phyloP scores from a whole-genome alignment of 2,888 invertebrate species.

The Eilema depressum region DNA sequence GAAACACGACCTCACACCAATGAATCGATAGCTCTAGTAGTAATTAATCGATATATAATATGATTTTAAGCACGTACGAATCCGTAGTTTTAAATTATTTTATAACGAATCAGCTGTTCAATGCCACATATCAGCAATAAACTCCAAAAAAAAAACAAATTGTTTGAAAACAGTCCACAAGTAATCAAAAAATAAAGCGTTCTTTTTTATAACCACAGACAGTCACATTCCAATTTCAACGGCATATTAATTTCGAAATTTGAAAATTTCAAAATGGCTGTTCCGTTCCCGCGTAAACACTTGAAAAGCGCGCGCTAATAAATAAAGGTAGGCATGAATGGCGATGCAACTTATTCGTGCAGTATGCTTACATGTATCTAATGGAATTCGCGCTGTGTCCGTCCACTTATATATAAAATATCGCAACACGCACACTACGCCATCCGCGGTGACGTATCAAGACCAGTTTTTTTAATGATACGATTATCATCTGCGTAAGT shows the following conservation, averaged over 20 bases:
- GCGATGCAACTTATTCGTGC: conserved; percentile 41
- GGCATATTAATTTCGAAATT: conserved; percentile 19
- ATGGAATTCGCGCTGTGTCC: conserved; percentile 38
- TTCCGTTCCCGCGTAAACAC: conserved; percentile 23
- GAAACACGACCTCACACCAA: conserved; percentile 41
- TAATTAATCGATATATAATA: conserved; percentile 51
- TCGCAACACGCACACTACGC: conserved; percentile 46
- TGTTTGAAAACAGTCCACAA: conserved; percentile 7
- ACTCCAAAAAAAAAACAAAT: conserved; percentile 7
- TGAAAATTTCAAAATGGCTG: conserved; percentile 12
- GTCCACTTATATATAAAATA: conserved; percentile 58
- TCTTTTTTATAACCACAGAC: conserved; percentile 3
- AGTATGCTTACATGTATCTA: conserved; percentile 42
- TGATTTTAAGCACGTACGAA: conserved; percentile 46
- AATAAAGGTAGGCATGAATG: conserved; percentile 36
- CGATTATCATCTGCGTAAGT: conserved; percentile 1
- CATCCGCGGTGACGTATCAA: conserved; percentile 35
- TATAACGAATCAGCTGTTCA: conserved; percentile 31
- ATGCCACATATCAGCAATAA: conserved; percentile 33
- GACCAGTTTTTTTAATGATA: conserved; percentile 44
- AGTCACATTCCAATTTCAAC: conserved; percentile 32
- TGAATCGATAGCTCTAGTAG: conserved; percentile 33
- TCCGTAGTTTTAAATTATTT: conserved; percentile 23
- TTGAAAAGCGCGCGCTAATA: conserved; percentile 43
- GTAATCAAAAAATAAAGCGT: neutral